Base-by-base conservation (phyloP, 1,140 invertebrate species). In the Neodiprion virginianus region DNA sequence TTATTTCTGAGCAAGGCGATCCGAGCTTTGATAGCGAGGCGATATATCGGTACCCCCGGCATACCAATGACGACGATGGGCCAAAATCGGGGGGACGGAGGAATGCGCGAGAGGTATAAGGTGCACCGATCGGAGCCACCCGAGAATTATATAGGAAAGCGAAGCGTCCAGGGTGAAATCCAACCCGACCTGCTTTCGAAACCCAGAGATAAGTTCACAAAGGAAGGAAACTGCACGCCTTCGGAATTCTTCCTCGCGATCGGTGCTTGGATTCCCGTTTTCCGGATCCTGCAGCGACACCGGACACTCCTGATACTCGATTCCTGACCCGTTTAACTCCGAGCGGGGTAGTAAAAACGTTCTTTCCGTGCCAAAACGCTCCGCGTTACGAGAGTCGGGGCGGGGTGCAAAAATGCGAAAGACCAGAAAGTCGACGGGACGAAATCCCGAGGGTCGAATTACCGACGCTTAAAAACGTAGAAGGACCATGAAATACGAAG, bases 171-270 rank as follows among this genome's bases (percentile, higher is more conserved):
- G 11, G 53, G 53, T 61, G 53, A 61, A 61, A 61, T 61, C n/a
- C 53, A 61, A 61, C 53, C 53, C 53, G 53, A 61, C 53, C 53
- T 61, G 28, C 53, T 61, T 17, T 61, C 11, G 53, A 61, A 61
- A 61, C 28, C 28, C 28, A 61, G 53, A 61, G 53, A 61, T 61
- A 61, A 61, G 53, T 61, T 17, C 53, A 61, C 53, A 61, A 61
- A 61, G 53, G 53, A 61, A 12, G 53, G 53, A 61, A 61, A 17
- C 53, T 61, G 53, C 53, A 61, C 53, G 53, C 53, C 53, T 61
- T 8, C 8, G n/a, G 53, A 61, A 61, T 61, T 61, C 53, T 61
- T 61, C n/a, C 53, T 61, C 28, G 53, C 5, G n/a, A 61, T 61
- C 53, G 11, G 53, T 14, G 8, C 53, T 61, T 8, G 28, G 28